Conservation (phyloP, 2,888 invertebrate species). For the Nomada flava region DNA sequence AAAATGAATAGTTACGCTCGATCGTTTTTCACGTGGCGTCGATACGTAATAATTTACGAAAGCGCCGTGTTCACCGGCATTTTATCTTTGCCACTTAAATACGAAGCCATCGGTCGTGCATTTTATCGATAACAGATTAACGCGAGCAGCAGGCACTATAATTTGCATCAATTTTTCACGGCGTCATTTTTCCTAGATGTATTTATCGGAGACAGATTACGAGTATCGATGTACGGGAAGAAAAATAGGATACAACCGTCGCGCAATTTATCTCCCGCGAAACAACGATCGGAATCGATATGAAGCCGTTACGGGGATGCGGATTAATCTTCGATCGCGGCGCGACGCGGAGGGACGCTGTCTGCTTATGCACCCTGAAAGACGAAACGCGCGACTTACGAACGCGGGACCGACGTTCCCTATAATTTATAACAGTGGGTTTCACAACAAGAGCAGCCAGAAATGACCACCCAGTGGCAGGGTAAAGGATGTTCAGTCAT, state of each 20-base stretch:
- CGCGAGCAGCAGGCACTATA: slow-evolving; percentile 11
- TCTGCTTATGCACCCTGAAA: slow-evolving; percentile 52
- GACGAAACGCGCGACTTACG: slow-evolving; percentile 66
- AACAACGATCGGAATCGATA: slow-evolving; percentile 40
- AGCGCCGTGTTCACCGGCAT: slow-evolving; percentile 5
- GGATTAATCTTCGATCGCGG: slow-evolving; percentile 52
- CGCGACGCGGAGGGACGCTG: slow-evolving; percentile 23
- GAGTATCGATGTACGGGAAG: neutral
- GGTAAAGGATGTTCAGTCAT: slow-evolving; percentile 81
- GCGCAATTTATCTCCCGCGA: slow-evolving; percentile 19
- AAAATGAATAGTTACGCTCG: neutral
- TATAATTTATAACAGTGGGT: slow-evolving; percentile 77
- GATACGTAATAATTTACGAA: neutral
- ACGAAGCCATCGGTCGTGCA: slow-evolving; percentile 9
- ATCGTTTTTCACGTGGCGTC: neutral
- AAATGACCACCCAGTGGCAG: slow-evolving; percentile 82
- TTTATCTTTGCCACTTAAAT: slow-evolving; percentile 24
- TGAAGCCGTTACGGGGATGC: slow-evolving; percentile 39
- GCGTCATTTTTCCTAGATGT: slow-evolving; percentile 28
- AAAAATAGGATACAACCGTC: slow-evolving; percentile 6
- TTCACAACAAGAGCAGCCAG: slow-evolving; percentile 80
- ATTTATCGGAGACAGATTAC: slow-evolving; percentile 28
- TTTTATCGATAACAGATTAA: slow-evolving; percentile 33
- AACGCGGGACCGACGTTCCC: slow-evolving; percentile 59
- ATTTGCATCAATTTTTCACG: slow-evolving; percentile 35